phyloP scores from a whole-genome alignment of 1,140 invertebrate species.

The Olivierus martensii region DNA sequence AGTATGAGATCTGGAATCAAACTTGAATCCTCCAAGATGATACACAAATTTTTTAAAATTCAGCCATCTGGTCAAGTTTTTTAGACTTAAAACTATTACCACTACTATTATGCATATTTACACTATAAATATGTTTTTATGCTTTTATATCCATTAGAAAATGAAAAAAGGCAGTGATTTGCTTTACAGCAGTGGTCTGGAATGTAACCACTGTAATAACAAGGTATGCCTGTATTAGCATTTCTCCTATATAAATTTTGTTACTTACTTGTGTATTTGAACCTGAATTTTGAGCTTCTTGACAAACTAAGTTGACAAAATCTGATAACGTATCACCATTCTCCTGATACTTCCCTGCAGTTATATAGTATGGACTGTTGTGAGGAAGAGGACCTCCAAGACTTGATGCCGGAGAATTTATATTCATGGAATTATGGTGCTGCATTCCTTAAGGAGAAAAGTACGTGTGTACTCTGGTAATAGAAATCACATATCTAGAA shows the following conservation, averaged over 20 bases:
- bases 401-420: constrained; percentile 37
- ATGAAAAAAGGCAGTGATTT: no score
- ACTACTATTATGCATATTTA: not conserved
- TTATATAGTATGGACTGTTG: constrained; percentile 30
- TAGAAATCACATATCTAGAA: no score
- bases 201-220: no score
- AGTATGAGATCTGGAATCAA: no score
- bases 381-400: constrained; percentile 35
- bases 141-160: no score
- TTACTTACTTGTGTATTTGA: constrained; percentile 55
- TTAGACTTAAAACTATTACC: not conserved
- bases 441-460: no score
- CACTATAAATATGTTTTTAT: not conserved
- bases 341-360: constrained; percentile 60
- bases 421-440: not conserved
- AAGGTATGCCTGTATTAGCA: not conserved
- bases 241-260: not conserved
- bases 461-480: no score
- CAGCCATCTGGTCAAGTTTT: no score
- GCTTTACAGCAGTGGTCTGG: no score
- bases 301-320: constrained; percentile 91
- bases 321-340: constrained; percentile 82
- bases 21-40: no score
- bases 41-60: no score
- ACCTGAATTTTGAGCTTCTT: constrained; percentile 72